phyloP scores from a whole-genome alignment of 1,140 invertebrate genomes.

The Laupala kohalensis region DNA sequence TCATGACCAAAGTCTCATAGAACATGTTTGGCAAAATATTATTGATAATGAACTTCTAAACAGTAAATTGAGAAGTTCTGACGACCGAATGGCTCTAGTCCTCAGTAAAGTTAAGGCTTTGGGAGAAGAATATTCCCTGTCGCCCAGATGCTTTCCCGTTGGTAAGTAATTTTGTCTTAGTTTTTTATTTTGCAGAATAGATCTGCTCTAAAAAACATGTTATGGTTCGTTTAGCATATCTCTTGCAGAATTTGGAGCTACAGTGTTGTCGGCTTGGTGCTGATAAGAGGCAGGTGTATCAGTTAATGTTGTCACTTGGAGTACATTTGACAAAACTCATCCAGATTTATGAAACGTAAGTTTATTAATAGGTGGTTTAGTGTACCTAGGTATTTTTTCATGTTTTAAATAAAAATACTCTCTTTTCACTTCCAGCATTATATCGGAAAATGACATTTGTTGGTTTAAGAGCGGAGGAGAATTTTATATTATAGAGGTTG shows the following conservation, averaged over 20 bases:
- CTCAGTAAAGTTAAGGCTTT: conserved; percentile 59
- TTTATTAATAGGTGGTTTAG: background rate
- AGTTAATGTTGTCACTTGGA: conserved; percentile 50
- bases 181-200: background rate
- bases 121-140: conserved; percentile 55
- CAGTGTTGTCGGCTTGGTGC: conserved; percentile 53
- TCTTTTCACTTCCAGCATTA: background rate
- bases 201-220: background rate
- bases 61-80: conserved; percentile 25
- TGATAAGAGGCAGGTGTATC: conserved; percentile 52
- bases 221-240: conserved; percentile 41
- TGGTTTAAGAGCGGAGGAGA: background rate
- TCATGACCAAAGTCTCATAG: conserved; percentile 54
- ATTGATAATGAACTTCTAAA: conserved; percentile 25
- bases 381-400: background rate
- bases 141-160: conserved; percentile 61
- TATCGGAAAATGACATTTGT: background rate
- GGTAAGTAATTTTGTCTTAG: conserved; percentile 29
- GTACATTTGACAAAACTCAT: conserved; percentile 55
- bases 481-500: background rate
- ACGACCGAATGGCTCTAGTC: conserved; percentile 50
- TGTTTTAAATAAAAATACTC: background rate
- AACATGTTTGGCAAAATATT: conserved; percentile 51
- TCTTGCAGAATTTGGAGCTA: conserved; percentile 60
- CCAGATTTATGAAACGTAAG: conserved; percentile 57